Percentiles rank a stretch among this genome's conserved stretches.
phyloP scores from a whole-genome alignment of 1,140 invertebrate species.

The Rhopalosiphum padi region DNA sequence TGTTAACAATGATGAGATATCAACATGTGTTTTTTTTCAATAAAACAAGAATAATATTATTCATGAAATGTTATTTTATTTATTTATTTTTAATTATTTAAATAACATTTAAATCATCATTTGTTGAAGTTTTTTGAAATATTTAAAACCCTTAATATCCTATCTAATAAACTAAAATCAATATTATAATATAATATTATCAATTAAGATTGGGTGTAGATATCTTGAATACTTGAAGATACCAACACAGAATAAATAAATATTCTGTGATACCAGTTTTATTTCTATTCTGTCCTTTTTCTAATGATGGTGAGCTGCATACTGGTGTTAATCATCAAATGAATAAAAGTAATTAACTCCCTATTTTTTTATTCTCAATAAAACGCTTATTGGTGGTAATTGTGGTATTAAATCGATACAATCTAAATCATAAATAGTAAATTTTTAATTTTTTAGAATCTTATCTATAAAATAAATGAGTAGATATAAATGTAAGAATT shows the following conservation, averaged over 20 bases:
- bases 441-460: no score
- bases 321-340: slow-evolving; percentile 88
- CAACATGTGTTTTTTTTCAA: not conserved
- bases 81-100: slow-evolving; percentile 43
- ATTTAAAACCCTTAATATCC: not conserved
- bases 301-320: slow-evolving; percentile 77
- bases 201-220: slow-evolving; percentile 84
- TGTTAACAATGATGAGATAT: not conserved
- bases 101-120: not conserved
- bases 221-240: slow-evolving; percentile 76
- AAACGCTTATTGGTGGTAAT: slow-evolving; percentile 63
- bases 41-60: slow-evolving; percentile 28
- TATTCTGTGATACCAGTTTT: slow-evolving; percentile 65
- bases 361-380: slow-evolving; percentile 81
- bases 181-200: slow-evolving; percentile 48
- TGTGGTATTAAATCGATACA: no score
- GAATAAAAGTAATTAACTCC: slow-evolving; percentile 89
- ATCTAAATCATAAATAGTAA: no score
- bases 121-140: not conserved
- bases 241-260: slow-evolving; percentile 65
- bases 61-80: slow-evolving; percentile 32
- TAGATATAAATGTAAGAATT: no score
- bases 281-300: slow-evolving; percentile 74
- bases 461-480: no score
- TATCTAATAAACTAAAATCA: not conserved